A percentile compares a stretch with the other conserved stretches of the same genome.
Evolutionary conservation across 2,113 vertebrate species (phyloP).

Genomic region (Hypocryptadius cinnamomeus): DNA sequence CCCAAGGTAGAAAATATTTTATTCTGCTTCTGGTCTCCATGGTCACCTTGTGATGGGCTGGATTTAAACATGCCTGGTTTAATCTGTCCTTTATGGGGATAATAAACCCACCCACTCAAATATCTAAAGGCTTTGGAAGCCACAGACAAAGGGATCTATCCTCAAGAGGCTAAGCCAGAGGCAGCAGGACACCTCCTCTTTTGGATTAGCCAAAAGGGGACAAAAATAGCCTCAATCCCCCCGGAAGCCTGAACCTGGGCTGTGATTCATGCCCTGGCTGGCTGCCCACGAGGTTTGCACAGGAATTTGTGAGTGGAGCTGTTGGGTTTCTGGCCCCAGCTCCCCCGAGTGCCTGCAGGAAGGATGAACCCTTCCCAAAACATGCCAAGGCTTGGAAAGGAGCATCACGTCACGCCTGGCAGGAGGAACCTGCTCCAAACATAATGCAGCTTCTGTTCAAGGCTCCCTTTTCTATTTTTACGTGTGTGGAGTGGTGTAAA

Average conservation of each 20-base stretch:
- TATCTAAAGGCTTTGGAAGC: not conserved
- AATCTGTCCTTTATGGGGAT: not conserved
- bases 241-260: not conserved
- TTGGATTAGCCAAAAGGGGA: not conserved
- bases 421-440: not conserved
- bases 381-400: not conserved
- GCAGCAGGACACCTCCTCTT: not conserved
- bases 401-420: not conserved
- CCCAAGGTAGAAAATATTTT: not conserved
- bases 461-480: not conserved
- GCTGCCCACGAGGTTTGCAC: not conserved
- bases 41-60: not conserved
- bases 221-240: not conserved
- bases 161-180: not conserved
- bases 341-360: not conserved
- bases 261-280: not conserved
- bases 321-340: not conserved
- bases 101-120: not conserved
- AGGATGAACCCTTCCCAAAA: not conserved
- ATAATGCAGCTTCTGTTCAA: constrained; percentile 25
- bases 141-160: not conserved
- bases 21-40: not conserved
- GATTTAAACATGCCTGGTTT: not conserved
- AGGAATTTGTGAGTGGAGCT: not conserved
- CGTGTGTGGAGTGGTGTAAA: not conserved